Evolutionary conservation across 1,140 invertebrate species (phyloP).

Genomic region (Vollenhovia emeryi): DNA sequence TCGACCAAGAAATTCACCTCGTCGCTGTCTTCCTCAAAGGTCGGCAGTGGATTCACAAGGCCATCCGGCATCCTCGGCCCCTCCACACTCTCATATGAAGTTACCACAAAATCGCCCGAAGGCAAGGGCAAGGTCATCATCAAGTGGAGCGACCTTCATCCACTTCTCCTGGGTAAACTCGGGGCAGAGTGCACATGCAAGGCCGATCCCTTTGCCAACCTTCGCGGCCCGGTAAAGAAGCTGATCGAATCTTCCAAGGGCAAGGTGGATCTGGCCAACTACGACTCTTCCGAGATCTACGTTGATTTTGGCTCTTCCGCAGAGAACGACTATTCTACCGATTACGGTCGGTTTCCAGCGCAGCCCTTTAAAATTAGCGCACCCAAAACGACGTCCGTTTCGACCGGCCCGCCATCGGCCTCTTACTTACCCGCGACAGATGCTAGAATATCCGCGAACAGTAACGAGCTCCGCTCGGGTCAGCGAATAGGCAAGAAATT

Average conservation of each 20-base stretch:
- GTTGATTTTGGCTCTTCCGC: constrained; percentile 79
- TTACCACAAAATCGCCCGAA: constrained; percentile 65
- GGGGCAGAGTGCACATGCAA: constrained; percentile 91
- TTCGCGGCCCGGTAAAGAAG: constrained; percentile 75
- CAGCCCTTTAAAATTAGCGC: constrained; percentile 48
- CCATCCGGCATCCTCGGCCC: neutral
- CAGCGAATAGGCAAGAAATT: constrained; percentile 29
- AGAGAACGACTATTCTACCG: constrained; percentile 36
- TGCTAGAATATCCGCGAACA: neutral
- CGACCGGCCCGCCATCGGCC: neutral
- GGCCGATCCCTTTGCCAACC: constrained; percentile 86
- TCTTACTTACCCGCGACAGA: constrained; percentile 65
- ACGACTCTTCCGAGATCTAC: constrained; percentile 83
- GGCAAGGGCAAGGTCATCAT: constrained; percentile 86
- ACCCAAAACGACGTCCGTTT: neutral
- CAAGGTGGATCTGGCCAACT: constrained; percentile 80
- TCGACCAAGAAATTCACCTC: constrained; percentile 12
- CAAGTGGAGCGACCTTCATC: constrained; percentile 89
- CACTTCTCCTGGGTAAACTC: constrained; percentile 89
- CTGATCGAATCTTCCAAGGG: constrained; percentile 80
- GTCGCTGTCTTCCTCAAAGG: no score
- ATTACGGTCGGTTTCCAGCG: neutral
- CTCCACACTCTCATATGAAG: constrained; percentile 56
- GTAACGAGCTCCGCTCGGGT: neutral
- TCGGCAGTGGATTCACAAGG: constrained; percentile 63